Percentiles rank a stretch among this genome's conserved stretches.
phyloP scores from a whole-genome alignment of 2,888 invertebrate genomes.

The Agonopterix arenella region DNA sequence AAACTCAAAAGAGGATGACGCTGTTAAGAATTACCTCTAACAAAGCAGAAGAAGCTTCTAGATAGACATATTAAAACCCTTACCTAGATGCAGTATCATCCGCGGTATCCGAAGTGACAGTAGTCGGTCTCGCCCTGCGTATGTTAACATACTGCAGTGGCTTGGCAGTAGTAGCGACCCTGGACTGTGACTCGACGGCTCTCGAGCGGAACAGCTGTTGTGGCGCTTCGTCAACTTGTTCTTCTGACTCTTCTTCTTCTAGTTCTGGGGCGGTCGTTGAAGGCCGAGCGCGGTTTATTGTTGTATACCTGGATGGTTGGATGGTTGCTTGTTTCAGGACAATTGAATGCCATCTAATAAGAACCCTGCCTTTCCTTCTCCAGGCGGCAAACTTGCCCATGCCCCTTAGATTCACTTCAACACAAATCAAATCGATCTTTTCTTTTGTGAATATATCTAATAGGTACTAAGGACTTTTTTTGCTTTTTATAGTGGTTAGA shows the following conservation, averaged over 20 bases:
- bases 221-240: conserved; percentile 35
- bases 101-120: conserved; percentile 35
- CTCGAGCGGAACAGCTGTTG: conserved; percentile 27
- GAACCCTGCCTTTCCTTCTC: no score
- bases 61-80: background rate
- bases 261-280: conserved; percentile 42
- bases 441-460: no score
- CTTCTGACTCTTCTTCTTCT: conserved; percentile 32
- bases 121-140: conserved; percentile 73
- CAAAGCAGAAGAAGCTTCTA: no score
- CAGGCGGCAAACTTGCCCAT: no score
- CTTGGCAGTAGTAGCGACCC: conserved; percentile 48
- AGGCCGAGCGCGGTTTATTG: conserved; percentile 79
- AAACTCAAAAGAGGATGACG: background rate
- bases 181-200: conserved; percentile 29
- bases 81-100: conserved; percentile 60
- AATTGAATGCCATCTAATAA: no score
- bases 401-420: no score
- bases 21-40: background rate
- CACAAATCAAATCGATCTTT: no score
- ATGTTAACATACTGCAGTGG: conserved; percentile 83
- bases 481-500: no score
- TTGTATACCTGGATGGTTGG: conserved; percentile 65
- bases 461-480: no score
- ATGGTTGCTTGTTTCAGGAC: background rate